A percentile compares a stretch with the other conserved stretches of the same genome.
These are phyloP conservation scores for Pristionchus japonicus DNA, from an alignment of 2,888 invertebrate genomes.

Conservation along the genomic window DNA sequence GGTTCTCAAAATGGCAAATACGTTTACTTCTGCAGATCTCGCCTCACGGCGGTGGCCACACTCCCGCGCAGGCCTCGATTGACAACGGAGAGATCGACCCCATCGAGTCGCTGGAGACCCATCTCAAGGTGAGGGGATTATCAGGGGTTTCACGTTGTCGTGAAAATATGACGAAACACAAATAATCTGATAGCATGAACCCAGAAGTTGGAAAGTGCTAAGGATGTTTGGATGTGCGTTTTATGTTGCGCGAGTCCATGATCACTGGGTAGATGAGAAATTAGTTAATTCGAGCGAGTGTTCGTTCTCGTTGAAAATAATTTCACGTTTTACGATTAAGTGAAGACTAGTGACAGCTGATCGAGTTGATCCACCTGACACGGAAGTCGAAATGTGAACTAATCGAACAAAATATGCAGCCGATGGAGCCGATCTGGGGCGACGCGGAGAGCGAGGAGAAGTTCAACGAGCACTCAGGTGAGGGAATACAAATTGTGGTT, in stretches of 20 bases:
- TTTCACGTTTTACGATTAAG: not conserved
- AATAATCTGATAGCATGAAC: too few species aligned
- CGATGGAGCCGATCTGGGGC: conserved; percentile 14
- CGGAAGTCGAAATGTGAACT: too few species aligned
- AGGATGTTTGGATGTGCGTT: not conserved
- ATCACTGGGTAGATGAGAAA: not conserved
- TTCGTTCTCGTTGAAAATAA: not conserved
- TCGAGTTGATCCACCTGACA: not conserved
- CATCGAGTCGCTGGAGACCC: not conserved
- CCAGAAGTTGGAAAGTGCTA: too few species aligned
- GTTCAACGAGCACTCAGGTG: conserved; percentile 28
- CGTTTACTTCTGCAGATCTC: too few species aligned
- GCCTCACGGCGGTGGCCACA: not conserved
- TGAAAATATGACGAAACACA: too few species aligned
- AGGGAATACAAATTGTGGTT: not conserved
- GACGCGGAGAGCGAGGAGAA: conserved; percentile 39
- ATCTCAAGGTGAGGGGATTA: conserved; percentile 19
- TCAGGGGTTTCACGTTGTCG: not conserved
- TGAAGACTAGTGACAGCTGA: not conserved
- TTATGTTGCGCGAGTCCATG: not conserved
- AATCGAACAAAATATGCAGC: not conserved
- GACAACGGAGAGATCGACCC: conserved; percentile 15
- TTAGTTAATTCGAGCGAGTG: too few species aligned
- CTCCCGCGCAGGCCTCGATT: not conserved
- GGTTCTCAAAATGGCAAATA: too few species aligned